A percentile compares a stretch with the other conserved stretches of the same genome.
Conservation (phyloP, 2,113 vertebrate species). For the Leucopsar rothschildi region DNA sequence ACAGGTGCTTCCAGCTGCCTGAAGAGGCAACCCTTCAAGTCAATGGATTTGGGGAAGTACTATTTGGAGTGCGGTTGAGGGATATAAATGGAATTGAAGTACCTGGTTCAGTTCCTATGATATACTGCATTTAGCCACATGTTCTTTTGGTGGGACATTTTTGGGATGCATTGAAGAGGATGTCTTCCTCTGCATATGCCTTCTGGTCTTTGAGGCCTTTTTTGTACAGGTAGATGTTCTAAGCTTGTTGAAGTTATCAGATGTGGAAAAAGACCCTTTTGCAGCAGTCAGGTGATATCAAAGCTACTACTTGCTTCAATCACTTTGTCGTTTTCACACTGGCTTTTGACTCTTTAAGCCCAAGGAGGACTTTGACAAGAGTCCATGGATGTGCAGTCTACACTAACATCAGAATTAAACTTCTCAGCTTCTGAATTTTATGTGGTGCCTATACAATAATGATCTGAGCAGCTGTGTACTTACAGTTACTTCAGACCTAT, state of each 20-base stretch:
- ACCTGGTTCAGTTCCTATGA: neutral
- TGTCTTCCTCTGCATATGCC: neutral
- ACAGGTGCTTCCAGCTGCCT: neutral
- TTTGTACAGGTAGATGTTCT: neutral
- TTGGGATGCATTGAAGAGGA: neutral
- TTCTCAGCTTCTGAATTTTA: neutral
- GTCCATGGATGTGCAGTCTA: neutral
- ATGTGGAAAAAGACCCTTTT: neutral
- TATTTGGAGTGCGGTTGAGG: neutral
- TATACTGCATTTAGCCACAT: neutral
- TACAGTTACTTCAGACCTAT: neutral
- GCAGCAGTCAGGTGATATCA: neutral
- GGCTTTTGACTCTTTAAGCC: neutral
- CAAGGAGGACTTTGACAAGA: neutral
- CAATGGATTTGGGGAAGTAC: neutral
- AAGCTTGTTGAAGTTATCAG: neutral
- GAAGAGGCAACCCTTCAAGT: neutral
- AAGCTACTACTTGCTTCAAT: neutral
- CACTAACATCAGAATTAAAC: neutral
- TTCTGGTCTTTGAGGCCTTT: neutral
- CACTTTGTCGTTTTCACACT: neutral
- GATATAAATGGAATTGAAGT: neutral
- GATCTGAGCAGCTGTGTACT: neutral
- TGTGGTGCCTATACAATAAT: rapidly evolving
- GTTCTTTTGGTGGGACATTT: neutral